A percentile compares a stretch with the other conserved stretches of the same genome.
Conservation (phyloP, 2,113 vertebrate species). For the Cheilinus undulatus region DNA sequence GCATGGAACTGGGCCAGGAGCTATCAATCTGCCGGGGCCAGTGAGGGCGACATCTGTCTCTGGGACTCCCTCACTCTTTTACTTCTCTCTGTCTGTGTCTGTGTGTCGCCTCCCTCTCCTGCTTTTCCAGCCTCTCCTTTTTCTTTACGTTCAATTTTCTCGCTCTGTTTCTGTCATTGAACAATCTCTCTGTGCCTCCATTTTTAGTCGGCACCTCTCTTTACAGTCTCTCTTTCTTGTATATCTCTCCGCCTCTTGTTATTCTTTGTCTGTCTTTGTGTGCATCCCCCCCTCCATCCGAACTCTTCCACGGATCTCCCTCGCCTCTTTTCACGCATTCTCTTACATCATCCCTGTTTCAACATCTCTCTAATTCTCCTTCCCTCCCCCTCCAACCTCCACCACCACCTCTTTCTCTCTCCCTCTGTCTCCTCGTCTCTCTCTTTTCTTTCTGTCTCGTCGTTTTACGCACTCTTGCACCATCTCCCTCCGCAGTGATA, state of each 20-base stretch:
- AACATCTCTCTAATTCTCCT: slow-evolving; percentile 71
- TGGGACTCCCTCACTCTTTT: slow-evolving; percentile 81
- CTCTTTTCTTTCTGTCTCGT: slow-evolving; percentile 65
- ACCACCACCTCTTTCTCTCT: slow-evolving; percentile 13
- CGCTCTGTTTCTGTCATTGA: slow-evolving; percentile 54
- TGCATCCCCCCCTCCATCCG: slow-evolving; percentile 47
- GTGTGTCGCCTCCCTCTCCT: slow-evolving; percentile 46
- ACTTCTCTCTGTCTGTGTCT: slow-evolving; percentile 39
- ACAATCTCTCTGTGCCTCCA: slow-evolving; percentile 58
- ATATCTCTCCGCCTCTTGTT: slow-evolving; percentile 65
- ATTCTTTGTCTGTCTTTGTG: slow-evolving; percentile 69
- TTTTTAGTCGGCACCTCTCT: slow-evolving; percentile 65
- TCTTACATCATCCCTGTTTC: slow-evolving; percentile 79
- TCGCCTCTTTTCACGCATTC: slow-evolving; percentile 76
- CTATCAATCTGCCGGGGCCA: slow-evolving; percentile 82
- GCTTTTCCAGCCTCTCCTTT: slow-evolving; percentile 32
- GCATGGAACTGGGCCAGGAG: slow-evolving; percentile 83
- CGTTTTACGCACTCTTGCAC: slow-evolving; percentile 81
- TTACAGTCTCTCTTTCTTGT: slow-evolving; percentile 59
- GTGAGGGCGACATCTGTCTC: slow-evolving; percentile 84
- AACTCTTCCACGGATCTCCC: slow-evolving; percentile 67
- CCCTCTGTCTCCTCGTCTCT: slow-evolving; percentile 13
- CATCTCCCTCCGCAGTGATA: slow-evolving; percentile 77
- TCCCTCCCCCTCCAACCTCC: slow-evolving; percentile 28
- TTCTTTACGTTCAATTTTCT: slow-evolving; percentile 35